Evolutionary conservation across 2,888 invertebrate genomes (phyloP).

Genomic region (Trilocha varians): DNA sequence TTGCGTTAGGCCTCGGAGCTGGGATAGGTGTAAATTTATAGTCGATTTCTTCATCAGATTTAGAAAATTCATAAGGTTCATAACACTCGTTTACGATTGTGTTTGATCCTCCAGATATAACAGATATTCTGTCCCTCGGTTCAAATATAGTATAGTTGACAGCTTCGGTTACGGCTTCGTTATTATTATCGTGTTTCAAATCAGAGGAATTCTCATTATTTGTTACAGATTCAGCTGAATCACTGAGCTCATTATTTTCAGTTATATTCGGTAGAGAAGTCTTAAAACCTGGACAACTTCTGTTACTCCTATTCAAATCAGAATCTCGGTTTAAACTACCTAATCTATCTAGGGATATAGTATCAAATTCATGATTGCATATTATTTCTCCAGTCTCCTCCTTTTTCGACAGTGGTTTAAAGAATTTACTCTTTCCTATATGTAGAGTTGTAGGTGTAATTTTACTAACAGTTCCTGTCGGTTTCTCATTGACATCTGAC

Average conservation of each 20-base stretch:
- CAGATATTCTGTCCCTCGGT: slow-evolving; percentile 39
- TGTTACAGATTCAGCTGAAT: slow-evolving; percentile 42
- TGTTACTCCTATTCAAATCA: slow-evolving; percentile 58
- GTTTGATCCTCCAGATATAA: slow-evolving; percentile 41
- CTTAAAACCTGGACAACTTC: slow-evolving; percentile 65
- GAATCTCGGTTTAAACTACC: slow-evolving; percentile 59
- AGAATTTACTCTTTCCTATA: slow-evolving; percentile 67
- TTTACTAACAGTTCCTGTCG: slow-evolving; percentile 42
- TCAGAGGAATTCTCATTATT: slow-evolving; percentile 36
- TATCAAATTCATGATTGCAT: slow-evolving; percentile 65
- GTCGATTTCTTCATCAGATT: slow-evolving; percentile 15
- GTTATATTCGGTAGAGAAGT: slow-evolving; percentile 64
- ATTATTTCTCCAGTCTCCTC: slow-evolving; percentile 60
- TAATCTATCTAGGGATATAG: slow-evolving; percentile 60
- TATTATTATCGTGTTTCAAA: slow-evolving; percentile 17
- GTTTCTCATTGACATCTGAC: slow-evolving; percentile 44
- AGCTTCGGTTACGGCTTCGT: slow-evolving; percentile 30
- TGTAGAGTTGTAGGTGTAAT: slow-evolving; percentile 45
- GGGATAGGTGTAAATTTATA: slow-evolving; percentile 37
- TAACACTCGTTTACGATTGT: slow-evolving; percentile 58
- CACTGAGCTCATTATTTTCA: slow-evolving; percentile 58
- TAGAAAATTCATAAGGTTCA: slow-evolving; percentile 50
- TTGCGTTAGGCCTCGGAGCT: slow-evolving; percentile 38
- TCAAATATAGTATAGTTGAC: slow-evolving; percentile 49
- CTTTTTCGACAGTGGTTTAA: slow-evolving; percentile 60